Base-by-base conservation (phyloP, 37 sponge, comb jelly and placozoan species). In the Agelas oroides region DNA sequence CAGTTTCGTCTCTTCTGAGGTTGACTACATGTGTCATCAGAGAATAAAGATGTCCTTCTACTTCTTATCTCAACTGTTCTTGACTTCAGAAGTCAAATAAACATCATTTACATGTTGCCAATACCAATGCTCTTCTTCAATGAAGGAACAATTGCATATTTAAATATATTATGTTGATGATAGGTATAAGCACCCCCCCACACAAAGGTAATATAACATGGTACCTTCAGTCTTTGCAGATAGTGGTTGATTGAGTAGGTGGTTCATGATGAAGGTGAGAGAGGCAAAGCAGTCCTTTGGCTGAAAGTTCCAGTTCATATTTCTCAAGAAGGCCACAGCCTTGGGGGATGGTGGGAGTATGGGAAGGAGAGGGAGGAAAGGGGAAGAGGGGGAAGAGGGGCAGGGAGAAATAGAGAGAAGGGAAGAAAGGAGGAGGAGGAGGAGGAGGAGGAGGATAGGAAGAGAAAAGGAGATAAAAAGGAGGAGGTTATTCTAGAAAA, bases 221-320 rank as follows among this genome's bases (percentile, higher is more conserved):
- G 46, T 40, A 93, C 94, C 73, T 86, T 89, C 86, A 63, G 73
- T 93, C 3, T 81, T 39, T 36, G 78, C 30, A 34, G 76, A 39
- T n/a, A 89, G 90, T 55, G 90, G 82, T 31, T 73, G 87, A 13
- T 23, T 67, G 56, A 93, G 78, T 8, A 89, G 60, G 60, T 89
- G 80, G 65, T 93, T 81, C 70, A 89, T 72, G 71, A 93, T 78
- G 54, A 93, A 28, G 59, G 87, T 85, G 37, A 89, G 30, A 23
- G 56, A 60, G 15, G 65, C 59, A 64, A 87, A 92, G 30, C 84
- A 77, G 2, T 83, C 84, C 33, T 71, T 62, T 25, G 79, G 74
- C 33, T 84, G 79, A 31, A 21, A 71, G 36, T 73, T 87, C 92
- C 92, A 92, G 56, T 78, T 70, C 37, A 92, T 25, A 23, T 19